These are phyloP conservation scores for Thalassarche chlororhynchos DNA, from an alignment of 2,113 vertebrate species.

Conservation along the genomic window DNA sequence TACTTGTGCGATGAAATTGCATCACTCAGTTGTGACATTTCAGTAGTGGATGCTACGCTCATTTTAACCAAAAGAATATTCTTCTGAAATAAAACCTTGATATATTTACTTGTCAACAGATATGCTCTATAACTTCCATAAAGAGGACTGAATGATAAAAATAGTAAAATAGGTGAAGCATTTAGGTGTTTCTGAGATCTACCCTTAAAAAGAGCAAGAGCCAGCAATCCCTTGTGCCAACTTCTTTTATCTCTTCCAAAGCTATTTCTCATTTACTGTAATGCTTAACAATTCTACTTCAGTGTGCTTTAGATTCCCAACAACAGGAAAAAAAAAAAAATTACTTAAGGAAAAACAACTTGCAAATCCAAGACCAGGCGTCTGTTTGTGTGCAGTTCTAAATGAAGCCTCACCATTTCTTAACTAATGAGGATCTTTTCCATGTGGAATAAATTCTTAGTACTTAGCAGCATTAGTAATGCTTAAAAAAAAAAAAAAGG, in stretches of 20 bases:
- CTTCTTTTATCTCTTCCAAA: slow-evolving; percentile 10
- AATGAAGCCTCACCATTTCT: not conserved
- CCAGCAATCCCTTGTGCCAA: not conserved
- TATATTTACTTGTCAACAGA: slow-evolving; percentile 39
- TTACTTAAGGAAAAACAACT: not conserved
- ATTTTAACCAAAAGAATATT: slow-evolving; percentile 26
- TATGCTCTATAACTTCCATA: not conserved
- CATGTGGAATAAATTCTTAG: slow-evolving; percentile 31
- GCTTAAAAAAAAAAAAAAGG: not conserved
- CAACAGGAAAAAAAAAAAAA: not conserved
- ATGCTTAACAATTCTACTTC: slow-evolving; percentile 1
- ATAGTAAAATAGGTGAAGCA: not conserved
- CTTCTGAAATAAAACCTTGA: slow-evolving; percentile 37
- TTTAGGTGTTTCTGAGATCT: slow-evolving; percentile 32
- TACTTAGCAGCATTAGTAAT: slow-evolving; percentile 53
- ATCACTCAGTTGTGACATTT: slow-evolving; percentile 48
- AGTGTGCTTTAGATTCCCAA: slow-evolving; percentile 1
- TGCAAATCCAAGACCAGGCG: not conserved
- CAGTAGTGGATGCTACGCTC: not conserved
- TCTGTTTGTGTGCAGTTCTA: not conserved
- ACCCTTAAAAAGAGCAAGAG: slow-evolving; percentile 23
- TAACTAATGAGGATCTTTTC: slow-evolving; percentile 35
- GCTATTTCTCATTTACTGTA: slow-evolving; percentile 1
- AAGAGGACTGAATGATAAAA: slow-evolving; percentile 10
- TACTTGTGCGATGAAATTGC: slow-evolving; percentile 5